A percentile compares a stretch with the other conserved stretches of the same genome.
phyloP scores from a whole-genome alignment of 1,140 invertebrate genomes.

The Calliphora vicina region DNA sequence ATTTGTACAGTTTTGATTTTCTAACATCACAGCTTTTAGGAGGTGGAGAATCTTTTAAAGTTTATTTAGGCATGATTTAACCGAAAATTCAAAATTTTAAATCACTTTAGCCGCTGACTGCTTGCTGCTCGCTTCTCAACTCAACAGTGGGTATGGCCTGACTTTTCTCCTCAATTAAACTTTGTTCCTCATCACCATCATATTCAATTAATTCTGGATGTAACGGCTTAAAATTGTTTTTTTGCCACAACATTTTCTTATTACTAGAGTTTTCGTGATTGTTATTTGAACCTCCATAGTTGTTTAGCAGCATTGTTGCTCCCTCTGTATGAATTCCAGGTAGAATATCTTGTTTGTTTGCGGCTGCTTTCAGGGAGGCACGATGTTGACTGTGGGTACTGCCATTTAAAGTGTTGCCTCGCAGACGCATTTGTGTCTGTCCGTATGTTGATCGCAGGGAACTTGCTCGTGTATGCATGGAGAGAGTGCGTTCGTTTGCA shows the following conservation, averaged over 20 bases:
- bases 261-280: not conserved
- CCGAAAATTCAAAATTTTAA: too few species aligned
- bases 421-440: slow-evolving; percentile 58
- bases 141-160: too few species aligned
- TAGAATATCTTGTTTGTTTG: slow-evolving; percentile 24
- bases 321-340: slow-evolving; percentile 5
- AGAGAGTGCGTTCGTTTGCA: slow-evolving; percentile 53
- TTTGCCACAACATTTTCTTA: slow-evolving; percentile 44
- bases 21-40: too few species aligned
- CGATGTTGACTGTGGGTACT: not conserved
- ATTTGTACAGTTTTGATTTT: too few species aligned
- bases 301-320: slow-evolving; percentile 39
- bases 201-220: slow-evolving; percentile 57
- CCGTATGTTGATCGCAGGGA: slow-evolving; percentile 58
- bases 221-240: slow-evolving; percentile 57
- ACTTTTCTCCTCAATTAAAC: not conserved
- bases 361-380: not conserved
- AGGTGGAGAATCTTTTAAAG: too few species aligned
- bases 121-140: too few species aligned
- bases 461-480: slow-evolving; percentile 60
- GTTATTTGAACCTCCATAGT: not conserved
- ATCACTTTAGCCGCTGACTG: too few species aligned
- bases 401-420: slow-evolving; percentile 51
- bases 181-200: slow-evolving; percentile 44
- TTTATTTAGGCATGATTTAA: too few species aligned